Percentiles rank a stretch among this genome's conserved stretches.
Evolutionary conservation across 2,888 invertebrate genomes (phyloP).

Genomic region (Polydrusus pterygomalis): DNA sequence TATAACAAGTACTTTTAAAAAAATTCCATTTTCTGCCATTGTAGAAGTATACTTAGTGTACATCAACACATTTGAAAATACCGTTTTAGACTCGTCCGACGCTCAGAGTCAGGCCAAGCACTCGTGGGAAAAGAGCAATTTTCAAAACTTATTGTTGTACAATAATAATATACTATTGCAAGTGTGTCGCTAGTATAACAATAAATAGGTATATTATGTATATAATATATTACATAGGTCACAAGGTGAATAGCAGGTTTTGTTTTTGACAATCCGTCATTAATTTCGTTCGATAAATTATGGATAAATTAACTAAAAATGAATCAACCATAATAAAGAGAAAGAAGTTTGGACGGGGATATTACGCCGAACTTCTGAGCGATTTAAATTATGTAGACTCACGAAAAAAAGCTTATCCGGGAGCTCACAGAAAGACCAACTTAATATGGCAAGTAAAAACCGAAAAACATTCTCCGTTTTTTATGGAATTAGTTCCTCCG

Average conservation of each 20-base stretch:
- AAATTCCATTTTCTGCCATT: too few species aligned
- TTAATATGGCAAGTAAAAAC: constrained; percentile 76
- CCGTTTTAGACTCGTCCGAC: too few species aligned
- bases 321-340: constrained; percentile 34
- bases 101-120: too few species aligned
- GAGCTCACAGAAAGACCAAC: constrained; percentile 72
- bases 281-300: not conserved
- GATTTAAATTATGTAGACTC: constrained; percentile 72
- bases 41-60: too few species aligned
- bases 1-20: too few species aligned
- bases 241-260: constrained; percentile 17
- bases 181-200: too few species aligned
- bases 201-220: too few species aligned
- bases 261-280: constrained; percentile 4
- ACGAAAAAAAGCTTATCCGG: constrained; percentile 64
- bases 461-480: constrained; percentile 75
- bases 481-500: constrained; percentile 73
- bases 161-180: too few species aligned
- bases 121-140: too few species aligned
- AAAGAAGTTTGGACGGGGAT: constrained; percentile 70
- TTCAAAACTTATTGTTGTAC: too few species aligned
- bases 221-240: too few species aligned
- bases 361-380: constrained; percentile 78
- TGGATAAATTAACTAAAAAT: constrained; percentile 32
- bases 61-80: too few species aligned